phyloP scores from a whole-genome alignment of 2,888 invertebrate genomes.

The Chloroclystis v-ata region DNA sequence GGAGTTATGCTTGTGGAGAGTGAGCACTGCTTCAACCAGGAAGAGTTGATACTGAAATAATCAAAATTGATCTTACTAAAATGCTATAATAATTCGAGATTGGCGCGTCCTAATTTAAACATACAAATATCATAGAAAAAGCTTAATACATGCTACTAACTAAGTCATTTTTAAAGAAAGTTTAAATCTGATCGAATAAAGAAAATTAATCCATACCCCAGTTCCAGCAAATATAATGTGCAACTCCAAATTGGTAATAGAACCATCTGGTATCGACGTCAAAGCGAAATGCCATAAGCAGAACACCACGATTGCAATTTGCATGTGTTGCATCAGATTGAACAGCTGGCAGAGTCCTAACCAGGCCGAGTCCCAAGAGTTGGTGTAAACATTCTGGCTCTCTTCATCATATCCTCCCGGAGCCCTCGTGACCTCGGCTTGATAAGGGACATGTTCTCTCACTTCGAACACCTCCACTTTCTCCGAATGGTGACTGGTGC shows the following conservation, averaged over 20 bases:
- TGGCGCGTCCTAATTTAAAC: no score
- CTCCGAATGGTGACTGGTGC: constrained; percentile 66
- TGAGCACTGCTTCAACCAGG: constrained; percentile 69
- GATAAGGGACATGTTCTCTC: constrained; percentile 69
- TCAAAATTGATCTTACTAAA: no score
- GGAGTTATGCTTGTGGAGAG: constrained; percentile 68
- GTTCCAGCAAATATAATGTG: constrained; percentile 72
- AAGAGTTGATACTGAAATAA: constrained; percentile 70
- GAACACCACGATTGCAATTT: constrained; percentile 67
- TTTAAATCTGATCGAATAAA: neutral
- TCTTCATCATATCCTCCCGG: constrained; percentile 65
- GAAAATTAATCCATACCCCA: constrained; percentile 56
- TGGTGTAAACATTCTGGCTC: constrained; percentile 51
- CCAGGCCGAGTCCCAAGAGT: constrained; percentile 67
- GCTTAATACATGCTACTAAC: no score
- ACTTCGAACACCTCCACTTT: constrained; percentile 69
- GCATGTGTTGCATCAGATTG: constrained; percentile 69
- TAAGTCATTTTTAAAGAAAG: no score
- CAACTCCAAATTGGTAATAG: constrained; percentile 63
- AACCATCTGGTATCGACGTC: constrained; percentile 56
- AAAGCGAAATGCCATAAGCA: constrained; percentile 67
- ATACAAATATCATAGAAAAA: no score
- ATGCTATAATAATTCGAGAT: no score
- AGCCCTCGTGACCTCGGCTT: constrained; percentile 63
- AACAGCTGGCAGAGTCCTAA: constrained; percentile 62